These are phyloP conservation scores for Scatophagus argus DNA, from an alignment of 2,113 vertebrate species.

Conservation along the genomic window DNA sequence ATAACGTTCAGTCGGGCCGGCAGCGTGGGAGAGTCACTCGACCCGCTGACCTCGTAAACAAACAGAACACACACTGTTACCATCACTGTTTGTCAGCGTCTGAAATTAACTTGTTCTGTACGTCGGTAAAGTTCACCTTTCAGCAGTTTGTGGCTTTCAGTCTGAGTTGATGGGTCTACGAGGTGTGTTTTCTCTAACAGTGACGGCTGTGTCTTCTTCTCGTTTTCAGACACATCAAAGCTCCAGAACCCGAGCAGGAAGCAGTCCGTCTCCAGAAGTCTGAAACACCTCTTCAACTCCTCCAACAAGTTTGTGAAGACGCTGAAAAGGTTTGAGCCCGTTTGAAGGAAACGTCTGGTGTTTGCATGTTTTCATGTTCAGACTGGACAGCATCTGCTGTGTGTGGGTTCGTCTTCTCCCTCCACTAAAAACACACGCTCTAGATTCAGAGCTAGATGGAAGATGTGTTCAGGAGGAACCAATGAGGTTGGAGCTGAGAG, in stretches of 20 bases:
- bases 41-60: constrained; percentile 49
- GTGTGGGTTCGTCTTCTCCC: too few relatives aligned
- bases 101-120: too few relatives aligned
- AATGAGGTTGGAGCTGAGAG: too few relatives aligned
- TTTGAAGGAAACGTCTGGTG: too few relatives aligned
- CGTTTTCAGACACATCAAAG: constrained; percentile 88
- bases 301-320: constrained; percentile 98
- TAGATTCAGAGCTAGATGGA: too few relatives aligned
- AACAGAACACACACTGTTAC: neutral
- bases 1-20: constrained; percentile 7
- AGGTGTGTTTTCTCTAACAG: neutral
- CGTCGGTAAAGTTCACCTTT: too few relatives aligned
- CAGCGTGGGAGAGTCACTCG: constrained; percentile 29
- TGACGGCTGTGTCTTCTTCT: neutral
- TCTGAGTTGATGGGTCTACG: too few relatives aligned
- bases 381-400: too few relatives aligned
- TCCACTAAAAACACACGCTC: too few relatives aligned
- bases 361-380: too few relatives aligned
- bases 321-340: constrained; percentile 92
- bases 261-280: constrained; percentile 95
- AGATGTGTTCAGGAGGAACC: too few relatives aligned
- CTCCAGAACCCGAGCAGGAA: constrained; percentile 94
- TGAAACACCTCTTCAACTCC: constrained; percentile 98
- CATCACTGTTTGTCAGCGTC: neutral
- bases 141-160: too few relatives aligned